These are phyloP conservation scores for Agrotis exclamationis DNA, from an alignment of 2,888 invertebrate genomes.

Conservation along the genomic window DNA sequence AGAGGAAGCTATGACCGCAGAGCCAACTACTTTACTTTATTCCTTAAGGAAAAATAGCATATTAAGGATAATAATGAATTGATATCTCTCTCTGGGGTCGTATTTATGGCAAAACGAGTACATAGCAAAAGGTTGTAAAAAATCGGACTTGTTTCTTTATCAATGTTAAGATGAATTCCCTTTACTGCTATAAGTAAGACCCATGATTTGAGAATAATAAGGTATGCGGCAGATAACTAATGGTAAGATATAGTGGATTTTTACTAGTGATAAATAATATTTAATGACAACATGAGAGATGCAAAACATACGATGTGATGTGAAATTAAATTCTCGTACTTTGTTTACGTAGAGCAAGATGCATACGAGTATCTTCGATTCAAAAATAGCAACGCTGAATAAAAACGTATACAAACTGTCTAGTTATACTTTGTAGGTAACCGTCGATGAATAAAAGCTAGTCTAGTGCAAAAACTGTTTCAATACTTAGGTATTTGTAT, in stretches of 20 bases:
- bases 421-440: not conserved
- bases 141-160: not conserved
- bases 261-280: conserved; percentile 10
- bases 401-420: conserved; percentile 3
- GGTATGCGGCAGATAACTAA: conserved; percentile 6
- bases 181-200: not conserved
- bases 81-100: conserved; percentile 6
- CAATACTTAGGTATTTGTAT: not conserved
- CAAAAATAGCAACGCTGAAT: conserved; percentile 13
- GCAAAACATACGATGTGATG: not conserved
- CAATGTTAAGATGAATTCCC: not conserved
- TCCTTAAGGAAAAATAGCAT: conserved; percentile 19
- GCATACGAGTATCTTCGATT: conserved; percentile 5
- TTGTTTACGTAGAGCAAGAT: conserved; percentile 2
- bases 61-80: conserved; percentile 35
- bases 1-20: conserved; percentile 25
- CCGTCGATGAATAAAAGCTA: not conserved
- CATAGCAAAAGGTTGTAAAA: not conserved
- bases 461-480: not conserved
- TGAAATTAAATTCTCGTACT: not conserved
- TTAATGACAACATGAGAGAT: not conserved
- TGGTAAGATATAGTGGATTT: conserved; percentile 23
- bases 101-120: conserved; percentile 13
- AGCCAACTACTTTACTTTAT: conserved; percentile 34
- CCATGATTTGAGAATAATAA: conserved; percentile 19